Evolutionary conservation across 2,797 vertebrate genomes (phyloP).

Genomic region (Knipowitschia caucasica): DNA sequence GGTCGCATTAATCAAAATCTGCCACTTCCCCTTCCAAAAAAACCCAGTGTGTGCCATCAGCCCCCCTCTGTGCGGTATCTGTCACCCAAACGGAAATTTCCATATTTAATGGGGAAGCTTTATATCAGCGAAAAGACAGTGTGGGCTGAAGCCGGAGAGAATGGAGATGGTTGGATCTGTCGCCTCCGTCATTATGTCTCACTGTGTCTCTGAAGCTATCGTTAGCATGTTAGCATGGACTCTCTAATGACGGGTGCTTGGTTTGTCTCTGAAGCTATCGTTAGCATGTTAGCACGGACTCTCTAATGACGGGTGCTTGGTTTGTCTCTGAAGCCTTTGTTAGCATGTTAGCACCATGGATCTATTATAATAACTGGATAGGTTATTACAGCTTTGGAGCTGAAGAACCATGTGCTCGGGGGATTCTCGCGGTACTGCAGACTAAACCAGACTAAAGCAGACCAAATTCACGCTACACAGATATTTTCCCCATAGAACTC

Average conservation of each 20-base stretch:
- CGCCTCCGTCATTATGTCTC: constrained; percentile 48
- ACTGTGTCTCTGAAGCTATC: constrained; percentile 33
- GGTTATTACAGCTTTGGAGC: no score
- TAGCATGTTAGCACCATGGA: no score
- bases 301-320: no score
- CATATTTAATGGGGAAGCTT: constrained; percentile 95
- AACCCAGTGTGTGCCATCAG: constrained; percentile 67
- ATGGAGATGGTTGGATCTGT: constrained; percentile 71
- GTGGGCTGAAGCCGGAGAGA: constrained; percentile 81
- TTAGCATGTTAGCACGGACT: no score
- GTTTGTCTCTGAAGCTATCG: no score
- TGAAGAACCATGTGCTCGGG: no score
- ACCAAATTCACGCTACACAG: no score
- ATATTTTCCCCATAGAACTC: no score
- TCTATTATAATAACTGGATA: no score
- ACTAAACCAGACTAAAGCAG: no score
- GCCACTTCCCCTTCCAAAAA: constrained; percentile 69
- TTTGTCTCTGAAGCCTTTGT: no score
- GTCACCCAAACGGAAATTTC: constrained; percentile 91
- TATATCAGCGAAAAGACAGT: constrained; percentile 80
- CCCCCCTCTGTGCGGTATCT: constrained; percentile 79
- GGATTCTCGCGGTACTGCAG: no score
- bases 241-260: constrained; percentile 5
- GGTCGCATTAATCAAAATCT: constrained; percentile 80
- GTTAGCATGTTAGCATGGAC: constrained; percentile 38